phyloP scores from a whole-genome alignment of 2,797 vertebrate genomes.

The Orestias chungarensis region DNA sequence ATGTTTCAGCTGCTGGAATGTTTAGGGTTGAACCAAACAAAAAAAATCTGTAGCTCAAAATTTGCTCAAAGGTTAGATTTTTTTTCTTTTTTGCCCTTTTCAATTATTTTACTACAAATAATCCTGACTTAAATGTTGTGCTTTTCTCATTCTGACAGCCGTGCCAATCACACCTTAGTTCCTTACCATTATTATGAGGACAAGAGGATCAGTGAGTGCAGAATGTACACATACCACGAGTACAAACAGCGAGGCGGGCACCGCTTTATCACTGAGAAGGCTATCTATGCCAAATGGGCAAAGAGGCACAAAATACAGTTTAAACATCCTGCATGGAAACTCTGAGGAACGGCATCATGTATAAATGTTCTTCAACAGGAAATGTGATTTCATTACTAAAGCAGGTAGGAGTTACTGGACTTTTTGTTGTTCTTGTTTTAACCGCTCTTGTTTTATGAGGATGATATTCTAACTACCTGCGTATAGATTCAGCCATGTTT shows the following conservation, averaged over 20 bases:
- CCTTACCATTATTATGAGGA: constrained; percentile 96
- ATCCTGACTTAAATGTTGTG: not conserved
- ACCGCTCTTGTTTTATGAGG: not conserved
- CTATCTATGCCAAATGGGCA: constrained; percentile 92
- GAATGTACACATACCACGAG: constrained; percentile 89
- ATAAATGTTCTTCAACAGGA: not conserved
- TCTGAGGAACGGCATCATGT: constrained; percentile 16
- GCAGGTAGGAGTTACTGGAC: not conserved
- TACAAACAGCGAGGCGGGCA: constrained; percentile 83
- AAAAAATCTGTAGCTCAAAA: not conserved
- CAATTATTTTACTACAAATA: not conserved
- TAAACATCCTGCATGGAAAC: constrained; percentile 84
- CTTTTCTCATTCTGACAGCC: constrained; percentile 54
- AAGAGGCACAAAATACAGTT: constrained; percentile 84
- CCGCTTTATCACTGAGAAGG: constrained; percentile 96
- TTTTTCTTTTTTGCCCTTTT: not conserved
- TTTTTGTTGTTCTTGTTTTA: not conserved
- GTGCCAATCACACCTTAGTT: constrained; percentile 79
- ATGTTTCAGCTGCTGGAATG: not conserved
- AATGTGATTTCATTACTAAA: not conserved
- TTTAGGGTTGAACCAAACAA: not conserved
- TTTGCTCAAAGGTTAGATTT: not conserved
- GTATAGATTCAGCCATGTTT: not conserved
- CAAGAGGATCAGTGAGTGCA: constrained; percentile 85
- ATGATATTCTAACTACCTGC: not conserved